These are phyloP conservation scores for Boloria selene DNA, from an alignment of 2,888 invertebrate species.

Conservation along the genomic window DNA sequence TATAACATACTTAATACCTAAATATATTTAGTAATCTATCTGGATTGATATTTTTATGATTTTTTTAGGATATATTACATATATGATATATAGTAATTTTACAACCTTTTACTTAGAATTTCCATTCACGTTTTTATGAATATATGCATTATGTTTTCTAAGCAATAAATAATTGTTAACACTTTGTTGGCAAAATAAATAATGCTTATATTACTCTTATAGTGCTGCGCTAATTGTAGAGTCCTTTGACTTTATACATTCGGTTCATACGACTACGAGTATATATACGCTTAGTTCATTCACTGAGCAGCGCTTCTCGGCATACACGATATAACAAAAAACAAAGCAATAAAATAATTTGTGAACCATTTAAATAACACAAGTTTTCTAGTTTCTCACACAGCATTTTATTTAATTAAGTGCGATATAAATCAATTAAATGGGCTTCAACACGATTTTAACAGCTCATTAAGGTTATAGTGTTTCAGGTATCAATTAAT, in stretches of 20 bases:
- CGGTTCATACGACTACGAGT: background rate
- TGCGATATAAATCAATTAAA: slow-evolving; percentile 18
- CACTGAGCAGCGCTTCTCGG: slow-evolving; percentile 7
- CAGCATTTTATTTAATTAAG: slow-evolving; percentile 17
- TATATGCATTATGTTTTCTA: background rate
- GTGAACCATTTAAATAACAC: slow-evolving; percentile 8
- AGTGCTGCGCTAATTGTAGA: background rate
- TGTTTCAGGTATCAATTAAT: slow-evolving; percentile 39
- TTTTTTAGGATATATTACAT: no score
- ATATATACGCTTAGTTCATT: background rate
- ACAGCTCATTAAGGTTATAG: slow-evolving; percentile 27
- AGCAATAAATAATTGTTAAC: no score
- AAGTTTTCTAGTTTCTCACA: slow-evolving; percentile 16
- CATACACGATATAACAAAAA: slow-evolving; percentile 8
- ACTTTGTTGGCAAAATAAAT: slow-evolving; percentile 22
- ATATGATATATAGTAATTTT: no score
- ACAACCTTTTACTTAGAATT: background rate
- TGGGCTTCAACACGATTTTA: slow-evolving; percentile 21
- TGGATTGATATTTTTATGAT: no score
- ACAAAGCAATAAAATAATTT: slow-evolving; percentile 14
- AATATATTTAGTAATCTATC: no score
- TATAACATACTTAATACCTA: no score
- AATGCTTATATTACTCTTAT: slow-evolving; percentile 8
- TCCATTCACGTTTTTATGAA: background rate
- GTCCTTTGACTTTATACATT: slow-evolving; percentile 5